Evolutionary conservation across 2,888 invertebrate species (phyloP), one percentile per base, ranked within the genome.

Genomic region (Nezara viridula): DNA sequence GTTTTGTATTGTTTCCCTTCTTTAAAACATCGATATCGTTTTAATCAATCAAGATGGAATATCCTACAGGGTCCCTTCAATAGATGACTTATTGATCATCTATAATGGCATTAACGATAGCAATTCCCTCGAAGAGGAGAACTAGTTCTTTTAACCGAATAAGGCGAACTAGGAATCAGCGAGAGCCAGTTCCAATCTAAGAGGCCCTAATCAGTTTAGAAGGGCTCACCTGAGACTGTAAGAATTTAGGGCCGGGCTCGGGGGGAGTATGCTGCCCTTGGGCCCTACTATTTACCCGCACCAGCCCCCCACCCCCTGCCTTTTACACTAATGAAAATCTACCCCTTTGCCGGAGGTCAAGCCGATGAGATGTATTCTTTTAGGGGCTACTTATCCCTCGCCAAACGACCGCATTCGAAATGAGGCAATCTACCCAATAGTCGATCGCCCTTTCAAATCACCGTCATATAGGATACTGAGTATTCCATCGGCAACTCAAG

Each of bases 281-380:
- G 81, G 81, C 44, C 81, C 81, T 47, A 81, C 81, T 81, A 81
- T 81, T 81, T 81, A 81, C 81, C 81, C 44, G 32, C 37, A 37
- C 32, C 44, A 0, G 2, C 44, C 44, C 47, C 44, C 19, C 19
- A 10, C 24, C 81, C 81, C 81, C n/a, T 44, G 81, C 81, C 81
- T 81, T 81, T 81, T 81, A 81, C 81, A 81, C 81, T 81, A 81
- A 81, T 81, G 81, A 81, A 81, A 81, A 81, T 81, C 81, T 81
- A 81, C n/a, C 81, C 12, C 81, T 81, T 81, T 81, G 77, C 44
- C 44, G 40, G 44, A 47, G 81, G 81, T 81, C 81, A 81, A 44
- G 21, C 81, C 81, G 81, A 81, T 81, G 81, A 47, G 81, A 47
- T 81, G 81, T 81, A 81, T 81, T 81, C 81, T 81, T 81, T 81